A percentile compares a stretch with the other conserved stretches of the same genome.
These are phyloP conservation scores for Oreochromis niloticus DNA, from an alignment of 2,113 vertebrate species.

Conservation along the genomic window DNA sequence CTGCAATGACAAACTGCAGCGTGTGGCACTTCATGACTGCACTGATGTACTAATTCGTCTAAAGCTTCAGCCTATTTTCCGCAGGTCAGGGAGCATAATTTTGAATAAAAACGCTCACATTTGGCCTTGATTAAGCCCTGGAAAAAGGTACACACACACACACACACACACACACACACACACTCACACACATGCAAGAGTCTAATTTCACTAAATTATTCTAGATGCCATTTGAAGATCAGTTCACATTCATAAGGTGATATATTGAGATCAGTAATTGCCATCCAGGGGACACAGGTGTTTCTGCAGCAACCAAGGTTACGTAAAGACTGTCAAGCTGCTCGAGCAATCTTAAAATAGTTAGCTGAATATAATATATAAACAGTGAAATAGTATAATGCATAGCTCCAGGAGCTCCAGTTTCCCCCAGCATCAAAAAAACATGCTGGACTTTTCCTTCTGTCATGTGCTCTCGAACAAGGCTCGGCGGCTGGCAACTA, in stretches of 20 bases:
- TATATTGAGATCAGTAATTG: background rate
- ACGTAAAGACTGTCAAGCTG: background rate
- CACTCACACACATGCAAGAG: background rate
- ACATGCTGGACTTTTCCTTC: background rate
- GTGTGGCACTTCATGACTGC: background rate
- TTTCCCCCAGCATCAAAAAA: background rate
- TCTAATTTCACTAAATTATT: background rate
- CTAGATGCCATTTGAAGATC: background rate
- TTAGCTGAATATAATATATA: background rate
- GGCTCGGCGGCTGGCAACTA: background rate
- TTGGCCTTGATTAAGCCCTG: background rate
- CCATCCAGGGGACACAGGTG: background rate
- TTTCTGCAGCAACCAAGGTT: background rate
- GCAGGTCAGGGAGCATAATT: background rate
- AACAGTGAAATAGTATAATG: background rate
- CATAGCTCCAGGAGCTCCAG: background rate
- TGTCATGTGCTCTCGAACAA: background rate
- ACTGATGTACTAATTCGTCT: background rate
- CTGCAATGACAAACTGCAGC: slow-evolving; percentile 1
- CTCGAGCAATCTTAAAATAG: background rate
- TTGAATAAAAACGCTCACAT: background rate
- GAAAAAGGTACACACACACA: background rate
- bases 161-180: background rate
- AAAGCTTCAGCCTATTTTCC: background rate
- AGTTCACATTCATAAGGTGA: background rate